A percentile compares a stretch with the other conserved stretches of the same genome.
phyloP scores from a whole-genome alignment of 2,888 invertebrate genomes.

The Drosophila differens region DNA sequence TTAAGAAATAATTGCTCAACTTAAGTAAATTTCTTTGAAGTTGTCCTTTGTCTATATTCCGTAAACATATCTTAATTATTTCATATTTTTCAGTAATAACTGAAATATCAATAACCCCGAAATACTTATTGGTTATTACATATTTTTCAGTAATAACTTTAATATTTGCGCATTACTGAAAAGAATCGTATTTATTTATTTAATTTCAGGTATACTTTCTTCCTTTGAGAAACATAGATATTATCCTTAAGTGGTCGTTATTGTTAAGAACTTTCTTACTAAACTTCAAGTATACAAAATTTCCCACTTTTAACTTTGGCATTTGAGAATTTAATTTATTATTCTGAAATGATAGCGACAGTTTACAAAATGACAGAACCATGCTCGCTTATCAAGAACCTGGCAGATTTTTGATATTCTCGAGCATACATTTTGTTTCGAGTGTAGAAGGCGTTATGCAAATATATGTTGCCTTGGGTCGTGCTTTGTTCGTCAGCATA shows the following conservation, averaged over 20 bases:
- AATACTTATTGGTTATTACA: neutral
- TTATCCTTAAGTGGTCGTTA: neutral
- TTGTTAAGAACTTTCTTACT: neutral
- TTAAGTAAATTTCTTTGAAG: neutral
- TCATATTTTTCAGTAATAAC: neutral
- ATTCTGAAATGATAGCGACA: neutral
- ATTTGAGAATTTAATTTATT: neutral
- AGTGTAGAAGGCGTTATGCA: neutral
- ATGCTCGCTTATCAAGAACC: neutral
- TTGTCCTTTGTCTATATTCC: neutral
- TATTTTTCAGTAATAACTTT: neutral
- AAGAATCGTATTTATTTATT: neutral
- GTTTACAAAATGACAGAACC: neutral
- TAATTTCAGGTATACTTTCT: neutral
- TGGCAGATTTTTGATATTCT: neutral
- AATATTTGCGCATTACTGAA: neutral
- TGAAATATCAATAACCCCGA: neutral
- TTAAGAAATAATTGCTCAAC: neutral
- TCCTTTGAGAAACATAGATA: neutral
- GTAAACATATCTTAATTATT: neutral
- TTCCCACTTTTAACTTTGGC: neutral
- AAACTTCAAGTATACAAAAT: neutral
- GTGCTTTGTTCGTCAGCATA: constrained; percentile 21
- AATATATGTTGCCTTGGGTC: constrained; percentile 11
- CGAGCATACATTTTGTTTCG: neutral